These are phyloP conservation scores for Chalcosyrphus nemorum DNA, from an alignment of 2,888 invertebrate species.

Conservation along the genomic window DNA sequence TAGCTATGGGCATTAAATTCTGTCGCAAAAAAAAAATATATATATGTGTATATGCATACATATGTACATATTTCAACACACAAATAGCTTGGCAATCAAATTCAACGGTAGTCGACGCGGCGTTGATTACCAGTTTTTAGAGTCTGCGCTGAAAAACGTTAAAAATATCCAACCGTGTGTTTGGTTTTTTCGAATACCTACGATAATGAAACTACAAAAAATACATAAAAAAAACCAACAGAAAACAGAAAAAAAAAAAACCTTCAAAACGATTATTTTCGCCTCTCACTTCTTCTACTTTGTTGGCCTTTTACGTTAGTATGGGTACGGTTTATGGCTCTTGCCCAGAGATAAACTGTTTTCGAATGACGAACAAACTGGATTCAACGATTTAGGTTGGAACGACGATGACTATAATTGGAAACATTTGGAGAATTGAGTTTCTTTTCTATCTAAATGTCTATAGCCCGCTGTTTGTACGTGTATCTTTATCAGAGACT, in stretches of 20 bases:
- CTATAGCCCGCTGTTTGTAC: background rate
- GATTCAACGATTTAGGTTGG: constrained; percentile 49
- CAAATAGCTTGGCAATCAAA: constrained; percentile 50
- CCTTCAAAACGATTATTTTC: constrained; percentile 61
- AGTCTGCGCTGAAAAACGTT: constrained; percentile 66
- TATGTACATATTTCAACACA: constrained; percentile 58
- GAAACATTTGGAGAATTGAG: constrained; percentile 48
- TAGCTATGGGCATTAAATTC: constrained; percentile 3
- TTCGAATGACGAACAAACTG: constrained; percentile 70
- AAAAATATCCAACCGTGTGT: constrained; percentile 51
- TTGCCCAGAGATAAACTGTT: constrained; percentile 53
- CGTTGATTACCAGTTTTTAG: constrained; percentile 61
- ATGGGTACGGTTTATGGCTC: constrained; percentile 45
- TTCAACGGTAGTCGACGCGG: constrained; percentile 13
- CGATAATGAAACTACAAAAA: constrained; percentile 56
- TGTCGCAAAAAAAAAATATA: constrained; percentile 21
- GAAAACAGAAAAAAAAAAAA: constrained; percentile 22
- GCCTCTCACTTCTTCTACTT: constrained; percentile 57
- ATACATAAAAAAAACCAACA: constrained; percentile 9
- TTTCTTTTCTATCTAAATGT: background rate
- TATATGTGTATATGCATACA: no score
- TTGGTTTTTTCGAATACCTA: constrained; percentile 59
- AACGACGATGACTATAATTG: constrained; percentile 65
- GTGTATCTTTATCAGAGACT: constrained; percentile 31
- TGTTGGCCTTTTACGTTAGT: background rate